Base-by-base conservation (phyloP, 2,888 invertebrate genomes). In the Epiblema foenella region DNA sequence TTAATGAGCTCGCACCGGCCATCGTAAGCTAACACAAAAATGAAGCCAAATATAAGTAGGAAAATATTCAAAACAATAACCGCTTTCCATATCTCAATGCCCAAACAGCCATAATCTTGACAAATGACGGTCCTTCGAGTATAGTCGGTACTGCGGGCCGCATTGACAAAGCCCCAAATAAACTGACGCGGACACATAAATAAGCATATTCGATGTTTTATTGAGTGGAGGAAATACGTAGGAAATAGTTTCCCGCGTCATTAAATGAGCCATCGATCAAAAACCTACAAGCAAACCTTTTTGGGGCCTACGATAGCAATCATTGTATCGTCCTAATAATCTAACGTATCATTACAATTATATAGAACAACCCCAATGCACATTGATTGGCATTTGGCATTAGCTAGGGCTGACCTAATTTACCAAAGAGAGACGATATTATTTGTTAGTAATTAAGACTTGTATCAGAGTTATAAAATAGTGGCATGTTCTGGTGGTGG, bases 151-250 rank as follows among this genome's bases (percentile, higher is more conserved):
- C 87, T 86, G 86, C 84, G 86, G 85, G 83, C 84, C 85, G 83
- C 87, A 90, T 87, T 89, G 90, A 92, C 92, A 91, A 89, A 89
- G 87, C 87, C 88, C 87, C 88, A 85, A 91, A 91, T 91, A 92
- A 91, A 91, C 85, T 86, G 89, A 87, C 86, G 85, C 85, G 84
- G 87, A 85, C 87, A 88, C 84, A 90, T 91, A 92, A 90, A 91
- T 92, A 91, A 89, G 90, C 90, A 91, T 90, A 90, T 91, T 92
- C 85, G 89, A 91, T 89, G 91, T 91, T 92, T 92, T 91, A 92
- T 93, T 90, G 90, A 92, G 90, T 91, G 83, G 85, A 90, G 93
- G 93, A 93, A 93, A 93, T 90, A 88, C 87, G 87, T 85, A 90
- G 93, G 92, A 93, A 93, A 92, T 91, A 91, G 91, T 91, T 92